Percentiles rank a stretch among this genome's conserved stretches.
Evolutionary conservation across 2,113 vertebrate species (phyloP).

Genomic region (Callospermophilus lateralis): DNA sequence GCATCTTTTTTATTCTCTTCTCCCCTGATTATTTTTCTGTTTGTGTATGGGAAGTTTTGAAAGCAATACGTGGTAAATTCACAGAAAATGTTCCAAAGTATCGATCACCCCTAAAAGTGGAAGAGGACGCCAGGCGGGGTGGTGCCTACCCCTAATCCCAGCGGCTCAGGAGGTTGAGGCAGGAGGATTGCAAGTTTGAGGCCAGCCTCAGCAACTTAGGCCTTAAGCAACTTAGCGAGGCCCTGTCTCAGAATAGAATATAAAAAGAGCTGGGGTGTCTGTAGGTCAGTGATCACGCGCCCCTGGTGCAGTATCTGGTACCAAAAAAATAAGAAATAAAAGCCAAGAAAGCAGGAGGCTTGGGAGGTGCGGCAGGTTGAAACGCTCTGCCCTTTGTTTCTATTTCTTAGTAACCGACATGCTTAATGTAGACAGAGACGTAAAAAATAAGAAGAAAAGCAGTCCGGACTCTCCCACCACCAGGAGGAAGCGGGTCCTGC

Average conservation of each 20-base stretch:
- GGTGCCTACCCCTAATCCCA: too few relatives aligned
- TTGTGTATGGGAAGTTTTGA: not conserved
- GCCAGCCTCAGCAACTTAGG: too few relatives aligned
- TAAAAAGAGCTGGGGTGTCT: not conserved
- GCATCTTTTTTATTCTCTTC: not conserved
- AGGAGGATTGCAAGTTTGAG: not conserved
- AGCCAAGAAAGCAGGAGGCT: not conserved
- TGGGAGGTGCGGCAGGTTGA: accelerated
- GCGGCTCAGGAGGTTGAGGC: not conserved
- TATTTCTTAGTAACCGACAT: not conserved
- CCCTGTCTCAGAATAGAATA: not conserved
- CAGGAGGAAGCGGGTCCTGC: not conserved
- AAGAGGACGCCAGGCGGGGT: not conserved
- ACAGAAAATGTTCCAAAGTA: not conserved
- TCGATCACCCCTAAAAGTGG: not conserved
- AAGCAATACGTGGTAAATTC: not conserved
- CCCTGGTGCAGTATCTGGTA: too few relatives aligned
- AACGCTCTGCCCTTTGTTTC: not conserved
- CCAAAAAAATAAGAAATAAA: not conserved
- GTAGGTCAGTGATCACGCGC: too few relatives aligned
- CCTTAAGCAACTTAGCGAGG: too few relatives aligned
- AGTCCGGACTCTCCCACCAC: accelerated
- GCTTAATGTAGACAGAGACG: not conserved
- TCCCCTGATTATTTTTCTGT: not conserved
- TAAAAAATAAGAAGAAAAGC: not conserved